Conservation (phyloP, 2,888 invertebrate genomes). For the Tetragnatha montana region DNA sequence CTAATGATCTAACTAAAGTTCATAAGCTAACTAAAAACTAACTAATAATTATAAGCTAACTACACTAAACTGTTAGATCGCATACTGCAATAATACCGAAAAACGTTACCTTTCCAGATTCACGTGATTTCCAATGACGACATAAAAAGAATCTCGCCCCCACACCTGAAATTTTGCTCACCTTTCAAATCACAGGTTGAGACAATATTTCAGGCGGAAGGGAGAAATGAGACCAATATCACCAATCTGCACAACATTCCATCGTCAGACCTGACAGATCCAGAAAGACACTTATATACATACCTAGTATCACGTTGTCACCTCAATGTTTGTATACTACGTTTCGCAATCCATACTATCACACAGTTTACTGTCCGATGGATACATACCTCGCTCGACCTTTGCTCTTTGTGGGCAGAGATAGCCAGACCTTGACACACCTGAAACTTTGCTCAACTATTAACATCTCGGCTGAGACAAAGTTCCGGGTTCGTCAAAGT, state of each 20-base stretch:
- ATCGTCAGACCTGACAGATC: no score
- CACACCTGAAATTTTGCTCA: constrained; percentile 71
- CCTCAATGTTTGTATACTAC: no score
- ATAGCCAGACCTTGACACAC: constrained; percentile 49
- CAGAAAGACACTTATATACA: no score
- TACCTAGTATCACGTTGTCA: no score
- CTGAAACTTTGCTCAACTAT: constrained; percentile 70
- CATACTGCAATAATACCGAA: no score
- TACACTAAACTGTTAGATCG: no score
- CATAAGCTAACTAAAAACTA: no score
- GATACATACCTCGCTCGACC: not conserved
- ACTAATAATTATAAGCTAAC: no score
- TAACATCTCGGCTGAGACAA: constrained; percentile 65
- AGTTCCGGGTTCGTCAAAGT: constrained; percentile 60
- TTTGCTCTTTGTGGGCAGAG: not conserved
- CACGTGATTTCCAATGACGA: not conserved
- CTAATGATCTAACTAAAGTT: no score
- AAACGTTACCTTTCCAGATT: no score
- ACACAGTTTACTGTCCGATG: not conserved
- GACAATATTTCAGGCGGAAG: constrained; percentile 69
- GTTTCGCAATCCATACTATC: not conserved
- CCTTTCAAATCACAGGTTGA: constrained; percentile 50
- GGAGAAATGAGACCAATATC: constrained; percentile 45
- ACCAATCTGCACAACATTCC: no score
- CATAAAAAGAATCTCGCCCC: constrained; percentile 55